A percentile compares a stretch with the other conserved stretches of the same genome.
phyloP scores from a whole-genome alignment of 1,140 invertebrate species.

The Sminthurides bifidus region DNA sequence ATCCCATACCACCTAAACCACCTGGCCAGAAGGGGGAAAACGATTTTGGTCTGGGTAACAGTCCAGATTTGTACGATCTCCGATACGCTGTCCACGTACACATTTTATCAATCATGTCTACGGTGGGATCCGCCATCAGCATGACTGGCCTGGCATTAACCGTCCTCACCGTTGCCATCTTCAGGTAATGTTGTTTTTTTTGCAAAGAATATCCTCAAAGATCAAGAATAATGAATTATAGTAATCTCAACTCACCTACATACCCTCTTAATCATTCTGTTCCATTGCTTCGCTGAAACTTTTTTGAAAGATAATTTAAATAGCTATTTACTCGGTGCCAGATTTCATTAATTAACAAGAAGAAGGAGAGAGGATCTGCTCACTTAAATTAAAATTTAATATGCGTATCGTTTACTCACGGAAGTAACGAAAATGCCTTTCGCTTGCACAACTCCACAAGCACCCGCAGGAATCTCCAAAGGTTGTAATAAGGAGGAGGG shows the following conservation, averaged over 20 bases:
- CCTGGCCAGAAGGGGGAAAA: constrained; percentile 16
- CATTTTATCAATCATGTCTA: constrained; percentile 41
- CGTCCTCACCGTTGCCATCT: constrained; percentile 41
- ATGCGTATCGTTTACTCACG: background rate
- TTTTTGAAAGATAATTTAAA: background rate
- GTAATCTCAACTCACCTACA: background rate
- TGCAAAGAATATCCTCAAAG: no score
- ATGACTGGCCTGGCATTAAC: constrained; percentile 39
- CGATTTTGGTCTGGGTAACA: background rate
- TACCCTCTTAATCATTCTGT: background rate
- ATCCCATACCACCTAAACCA: constrained; percentile 33
- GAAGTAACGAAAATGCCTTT: background rate
- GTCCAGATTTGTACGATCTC: background rate
- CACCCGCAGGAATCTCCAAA: background rate
- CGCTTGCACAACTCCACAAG: constrained; percentile 1
- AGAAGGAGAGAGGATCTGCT: background rate
- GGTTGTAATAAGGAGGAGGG: no score
- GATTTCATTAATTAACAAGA: background rate
- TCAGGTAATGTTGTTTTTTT: constrained; percentile 37
- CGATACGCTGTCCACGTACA: constrained; percentile 32
- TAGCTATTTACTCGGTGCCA: background rate
- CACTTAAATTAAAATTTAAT: background rate
- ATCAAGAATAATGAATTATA: no score
- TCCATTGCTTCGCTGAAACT: background rate
- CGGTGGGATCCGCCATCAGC: constrained; percentile 41